phyloP scores from a whole-genome alignment of 2,113 vertebrate species.

The Columba janthina region DNA sequence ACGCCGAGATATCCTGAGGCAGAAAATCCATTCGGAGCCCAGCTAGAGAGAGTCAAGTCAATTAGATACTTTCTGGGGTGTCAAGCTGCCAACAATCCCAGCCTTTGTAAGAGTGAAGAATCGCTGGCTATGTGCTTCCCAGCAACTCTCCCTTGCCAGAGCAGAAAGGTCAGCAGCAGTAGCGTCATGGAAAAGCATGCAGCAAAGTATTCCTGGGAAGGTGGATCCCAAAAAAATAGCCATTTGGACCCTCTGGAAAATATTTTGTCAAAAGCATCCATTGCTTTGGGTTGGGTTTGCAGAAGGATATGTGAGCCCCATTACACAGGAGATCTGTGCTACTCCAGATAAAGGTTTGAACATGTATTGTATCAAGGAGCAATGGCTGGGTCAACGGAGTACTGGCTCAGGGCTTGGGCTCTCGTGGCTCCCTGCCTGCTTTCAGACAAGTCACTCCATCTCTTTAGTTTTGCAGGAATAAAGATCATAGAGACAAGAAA shows the following conservation, averaged over 20 bases:
- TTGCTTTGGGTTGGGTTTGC: not conserved
- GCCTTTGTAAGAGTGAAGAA: conserved; percentile 78
- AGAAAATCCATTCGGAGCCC: conserved; percentile 57
- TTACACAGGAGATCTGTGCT: not conserved
- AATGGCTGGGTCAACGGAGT: not conserved
- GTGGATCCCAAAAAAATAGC: not conserved
- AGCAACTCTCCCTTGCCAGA: conserved; percentile 41
- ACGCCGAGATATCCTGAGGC: conserved; percentile 55
- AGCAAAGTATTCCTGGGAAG: conserved; percentile 43
- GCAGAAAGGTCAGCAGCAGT: conserved; percentile 72
- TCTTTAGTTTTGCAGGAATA: not conserved
- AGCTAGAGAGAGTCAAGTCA: conserved; percentile 66
- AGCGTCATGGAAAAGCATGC: conserved; percentile 71
- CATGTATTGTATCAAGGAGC: fast-evolving
- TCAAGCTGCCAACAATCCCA: conserved; percentile 74
- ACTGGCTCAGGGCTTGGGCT: not conserved
- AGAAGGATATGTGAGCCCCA: not conserved
- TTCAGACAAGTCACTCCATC: not conserved
- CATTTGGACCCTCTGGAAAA: not conserved
- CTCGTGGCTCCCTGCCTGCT: not conserved
- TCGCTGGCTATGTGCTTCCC: conserved; percentile 67
- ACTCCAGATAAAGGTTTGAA: not conserved
- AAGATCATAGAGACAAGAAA: not conserved
- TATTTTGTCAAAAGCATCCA: not conserved
- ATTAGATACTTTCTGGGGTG: conserved; percentile 67